phyloP scores from a whole-genome alignment of 1,140 invertebrate species.

The Oryctes rhinoceros region DNA sequence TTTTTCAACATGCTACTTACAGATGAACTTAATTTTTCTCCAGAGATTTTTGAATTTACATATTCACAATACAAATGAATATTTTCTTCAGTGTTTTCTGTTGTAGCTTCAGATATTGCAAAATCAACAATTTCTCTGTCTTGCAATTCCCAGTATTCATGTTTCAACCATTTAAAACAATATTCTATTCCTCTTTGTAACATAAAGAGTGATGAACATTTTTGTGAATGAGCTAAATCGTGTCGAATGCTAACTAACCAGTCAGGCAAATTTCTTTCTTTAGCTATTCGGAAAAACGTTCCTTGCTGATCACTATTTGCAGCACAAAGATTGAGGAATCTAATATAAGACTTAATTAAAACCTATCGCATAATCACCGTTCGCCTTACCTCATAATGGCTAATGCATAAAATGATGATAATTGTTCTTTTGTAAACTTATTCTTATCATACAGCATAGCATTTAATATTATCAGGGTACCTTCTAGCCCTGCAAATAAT shows the following conservation, averaged over 20 bases:
- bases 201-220: conserved; percentile 49
- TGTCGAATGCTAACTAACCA: conserved; percentile 56
- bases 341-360: conserved; percentile 42
- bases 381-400: conserved; percentile 51
- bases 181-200: conserved; percentile 50
- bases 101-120: not conserved
- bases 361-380: not conserved
- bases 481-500: conserved; percentile 73
- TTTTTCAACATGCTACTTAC: not conserved
- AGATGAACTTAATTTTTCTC: not conserved
- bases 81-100: not conserved
- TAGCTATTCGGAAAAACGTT: conserved; percentile 42
- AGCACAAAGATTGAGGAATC: conserved; percentile 56
- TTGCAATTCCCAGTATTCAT: conserved; percentile 55
- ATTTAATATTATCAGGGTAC: conserved; percentile 71
- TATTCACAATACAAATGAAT: not conserved
- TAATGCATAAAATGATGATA: conserved; percentile 48
- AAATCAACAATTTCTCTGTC: conserved; percentile 49
- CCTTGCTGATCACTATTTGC: conserved; percentile 54
- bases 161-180: conserved; percentile 54
- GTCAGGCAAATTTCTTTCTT: conserved; percentile 44
- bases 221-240: conserved; percentile 55
- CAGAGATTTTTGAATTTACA: not conserved
- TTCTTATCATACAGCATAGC: conserved; percentile 53
- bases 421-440: conserved; percentile 45